Conservation (phyloP, 2,113 vertebrate species). For the Telmatochromis sp. region DNA sequence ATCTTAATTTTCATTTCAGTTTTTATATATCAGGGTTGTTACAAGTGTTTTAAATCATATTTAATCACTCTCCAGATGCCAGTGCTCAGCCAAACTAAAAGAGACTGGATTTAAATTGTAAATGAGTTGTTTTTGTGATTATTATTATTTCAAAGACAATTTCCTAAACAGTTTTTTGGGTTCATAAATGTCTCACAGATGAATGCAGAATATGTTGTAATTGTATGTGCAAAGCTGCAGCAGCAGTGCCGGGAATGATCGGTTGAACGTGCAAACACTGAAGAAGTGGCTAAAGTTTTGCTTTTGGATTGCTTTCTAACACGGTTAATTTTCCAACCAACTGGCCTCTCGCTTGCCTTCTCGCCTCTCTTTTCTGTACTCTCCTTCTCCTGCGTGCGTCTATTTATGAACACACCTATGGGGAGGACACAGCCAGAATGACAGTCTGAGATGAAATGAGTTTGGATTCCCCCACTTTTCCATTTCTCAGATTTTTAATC, state of each 20-base stretch:
- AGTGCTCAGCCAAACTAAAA: background rate
- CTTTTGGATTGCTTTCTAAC: conserved; percentile 33
- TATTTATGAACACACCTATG: conserved; percentile 61
- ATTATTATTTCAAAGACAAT: background rate
- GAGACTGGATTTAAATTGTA: background rate
- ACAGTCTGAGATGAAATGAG: conserved; percentile 65
- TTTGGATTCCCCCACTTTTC: conserved; percentile 65
- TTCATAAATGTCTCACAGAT: background rate
- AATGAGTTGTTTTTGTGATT: background rate
- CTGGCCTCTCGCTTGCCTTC: conserved; percentile 33
- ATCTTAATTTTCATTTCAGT: background rate
- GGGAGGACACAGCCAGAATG: conserved; percentile 48
- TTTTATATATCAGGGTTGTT: background rate
- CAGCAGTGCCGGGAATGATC: background rate
- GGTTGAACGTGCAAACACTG: background rate
- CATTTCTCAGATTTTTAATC: conserved; percentile 68
- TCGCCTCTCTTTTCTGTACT: conserved; percentile 1
- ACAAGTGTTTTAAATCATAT: background rate
- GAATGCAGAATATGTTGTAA: background rate
- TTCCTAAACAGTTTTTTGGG: background rate
- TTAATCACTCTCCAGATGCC: background rate
- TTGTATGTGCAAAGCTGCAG: background rate
- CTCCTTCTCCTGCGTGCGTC: conserved; percentile 17
- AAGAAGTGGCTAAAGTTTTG: conserved; percentile 26
- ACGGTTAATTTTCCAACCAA: conserved; percentile 54